Conservation (phyloP, 1,140 invertebrate genomes). For the Anastatus disparis region DNA sequence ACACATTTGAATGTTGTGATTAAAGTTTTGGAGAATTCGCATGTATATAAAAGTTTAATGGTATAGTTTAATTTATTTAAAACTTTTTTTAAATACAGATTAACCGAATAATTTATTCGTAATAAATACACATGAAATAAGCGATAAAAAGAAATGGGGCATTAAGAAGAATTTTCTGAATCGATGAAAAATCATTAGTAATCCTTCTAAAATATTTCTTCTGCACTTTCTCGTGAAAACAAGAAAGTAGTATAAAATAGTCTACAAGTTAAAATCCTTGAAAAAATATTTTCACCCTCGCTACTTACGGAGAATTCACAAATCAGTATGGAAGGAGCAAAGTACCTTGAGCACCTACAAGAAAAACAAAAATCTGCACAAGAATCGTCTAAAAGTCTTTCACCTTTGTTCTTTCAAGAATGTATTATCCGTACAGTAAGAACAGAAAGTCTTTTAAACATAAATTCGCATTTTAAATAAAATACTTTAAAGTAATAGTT, state of each 20-base stretch:
- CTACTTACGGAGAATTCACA: not conserved
- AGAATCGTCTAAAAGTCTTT: not conserved
- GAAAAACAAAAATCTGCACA: not conserved
- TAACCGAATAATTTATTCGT: too few species aligned
- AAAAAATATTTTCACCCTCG: conserved; percentile 14
- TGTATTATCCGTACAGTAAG: too few species aligned
- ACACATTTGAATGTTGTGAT: too few species aligned
- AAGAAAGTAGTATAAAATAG: not conserved
- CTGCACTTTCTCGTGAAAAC: not conserved
- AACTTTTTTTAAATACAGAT: too few species aligned
- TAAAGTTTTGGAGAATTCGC: too few species aligned
- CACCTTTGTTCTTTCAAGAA: not conserved
- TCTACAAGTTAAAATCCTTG: not conserved
- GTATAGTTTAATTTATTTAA: too few species aligned
- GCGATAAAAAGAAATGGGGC: too few species aligned
- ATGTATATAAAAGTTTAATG: too few species aligned
- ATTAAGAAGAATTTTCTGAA: not conserved
- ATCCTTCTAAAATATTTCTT: not conserved
- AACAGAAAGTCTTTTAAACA: too few species aligned
- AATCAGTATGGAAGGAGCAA: not conserved
- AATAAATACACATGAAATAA: too few species aligned
- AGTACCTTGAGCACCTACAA: not conserved
- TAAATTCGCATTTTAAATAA: too few species aligned
- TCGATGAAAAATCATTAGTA: not conserved
- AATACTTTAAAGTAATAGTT: too few species aligned